A percentile compares a stretch with the other conserved stretches of the same genome.
phyloP scores from a whole-genome alignment of 2,113 vertebrate genomes.

The Cyanoramphus novaezelandiae region DNA sequence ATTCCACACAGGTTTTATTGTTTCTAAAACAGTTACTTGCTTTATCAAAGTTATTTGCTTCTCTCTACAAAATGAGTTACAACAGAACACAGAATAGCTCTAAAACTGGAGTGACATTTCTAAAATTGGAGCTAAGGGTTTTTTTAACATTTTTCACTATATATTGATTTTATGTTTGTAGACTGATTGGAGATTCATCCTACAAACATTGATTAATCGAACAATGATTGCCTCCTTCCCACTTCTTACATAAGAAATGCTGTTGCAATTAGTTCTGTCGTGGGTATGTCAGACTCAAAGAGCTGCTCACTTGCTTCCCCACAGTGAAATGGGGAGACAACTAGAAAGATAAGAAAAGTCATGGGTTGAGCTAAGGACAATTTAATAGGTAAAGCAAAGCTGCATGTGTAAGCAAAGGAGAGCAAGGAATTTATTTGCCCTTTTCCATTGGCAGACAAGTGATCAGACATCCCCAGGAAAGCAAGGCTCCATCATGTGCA shows the following conservation, averaged over 20 bases:
- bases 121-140: background rate
- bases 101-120: background rate
- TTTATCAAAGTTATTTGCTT: background rate
- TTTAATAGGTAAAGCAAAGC: background rate
- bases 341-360: background rate
- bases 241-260: background rate
- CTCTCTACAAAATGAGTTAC: background rate
- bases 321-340: background rate
- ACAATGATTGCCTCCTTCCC: background rate
- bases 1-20: background rate
- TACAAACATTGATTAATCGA: background rate
- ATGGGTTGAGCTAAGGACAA: background rate
- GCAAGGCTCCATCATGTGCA: accelerated
- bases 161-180: background rate
- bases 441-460: background rate
- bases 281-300: accelerated
- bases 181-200: background rate
- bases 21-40: background rate
- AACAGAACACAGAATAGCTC: background rate
- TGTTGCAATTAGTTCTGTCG: background rate
- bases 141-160: background rate
- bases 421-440: background rate
- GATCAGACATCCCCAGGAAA: background rate
- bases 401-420: accelerated
- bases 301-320: accelerated